These are phyloP conservation scores for Trididemnum clinides DNA, from an alignment of 23 tunicate species.

Conservation along the genomic window DNA sequence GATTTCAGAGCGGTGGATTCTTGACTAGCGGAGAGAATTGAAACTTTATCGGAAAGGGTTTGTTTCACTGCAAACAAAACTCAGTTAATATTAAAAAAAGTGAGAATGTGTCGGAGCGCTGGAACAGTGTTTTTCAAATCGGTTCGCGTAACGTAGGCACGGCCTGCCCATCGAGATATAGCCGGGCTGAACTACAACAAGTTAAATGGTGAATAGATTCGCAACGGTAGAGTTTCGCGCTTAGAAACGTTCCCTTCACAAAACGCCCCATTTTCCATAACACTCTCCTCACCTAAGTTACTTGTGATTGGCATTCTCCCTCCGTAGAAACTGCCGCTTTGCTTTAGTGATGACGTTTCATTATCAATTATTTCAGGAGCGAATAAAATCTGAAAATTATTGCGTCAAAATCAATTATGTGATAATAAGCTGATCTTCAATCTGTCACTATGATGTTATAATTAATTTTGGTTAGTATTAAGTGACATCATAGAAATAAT, in stretches of 20 bases:
- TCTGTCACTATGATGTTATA: no score
- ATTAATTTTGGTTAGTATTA: no score
- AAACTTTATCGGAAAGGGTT: conserved; percentile 85
- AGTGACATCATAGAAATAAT: no score
- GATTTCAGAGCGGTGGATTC: not conserved
- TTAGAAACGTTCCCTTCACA: not conserved
- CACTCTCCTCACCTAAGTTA: conserved; percentile 54
- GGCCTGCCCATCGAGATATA: no score
- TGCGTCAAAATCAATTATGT: no score
- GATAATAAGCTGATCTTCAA: no score
- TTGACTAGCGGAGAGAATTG: conserved; percentile 74
- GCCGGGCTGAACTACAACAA: no score
- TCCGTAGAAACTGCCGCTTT: conserved; percentile 78
- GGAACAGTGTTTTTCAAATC: no score
- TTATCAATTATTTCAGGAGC: conserved; percentile 64
- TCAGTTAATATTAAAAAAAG: not conserved
- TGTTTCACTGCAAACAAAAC: conserved; percentile 61
- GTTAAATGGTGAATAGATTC: no score
- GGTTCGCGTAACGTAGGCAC: no score
- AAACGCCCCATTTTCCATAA: no score
- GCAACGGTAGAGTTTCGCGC: not conserved
- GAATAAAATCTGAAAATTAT: conserved; percentile 56
- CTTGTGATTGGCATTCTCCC: conserved; percentile 92
- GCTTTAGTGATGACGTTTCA: conserved; percentile 35
- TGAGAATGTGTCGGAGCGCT: no score